Base-by-base conservation (phyloP, 1,140 invertebrate genomes). In the Zaprionus davidi region DNA sequence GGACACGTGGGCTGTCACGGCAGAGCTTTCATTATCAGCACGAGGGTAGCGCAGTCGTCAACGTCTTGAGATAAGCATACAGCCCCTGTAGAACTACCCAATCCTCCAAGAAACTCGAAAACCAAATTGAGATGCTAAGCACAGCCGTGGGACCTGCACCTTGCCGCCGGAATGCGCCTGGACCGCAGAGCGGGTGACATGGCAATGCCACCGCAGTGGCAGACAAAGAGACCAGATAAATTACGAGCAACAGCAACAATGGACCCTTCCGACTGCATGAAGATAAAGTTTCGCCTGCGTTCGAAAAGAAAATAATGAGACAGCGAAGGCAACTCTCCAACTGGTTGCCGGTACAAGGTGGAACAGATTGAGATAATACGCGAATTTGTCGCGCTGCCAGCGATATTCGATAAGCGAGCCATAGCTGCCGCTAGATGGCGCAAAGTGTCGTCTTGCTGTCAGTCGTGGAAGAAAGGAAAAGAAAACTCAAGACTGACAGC, bases 41-140 rank as follows among this genome's bases (percentile, higher is more conserved):
- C 64, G 36, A 46, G 67, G 71, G 71, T 67, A 67, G 71, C 67
- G 55, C 46, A 66, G 51, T 66, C 57, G 44, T 60, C 64, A 68
- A 68, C 26, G 64, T 60, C 49, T 56, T 56, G 13, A 64, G 59
- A 70, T 70, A 64, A 20, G 66, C 26, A 34, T 34, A 34, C 31
- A 9, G 9, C 12, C 46, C 46, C 20, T 12, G 17, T 11, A 24
- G 20, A 51, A 51, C 46, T 51, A 51, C 46, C 46, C 41, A 46
- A n/a, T 41, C 38, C 38, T 41, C 5, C 5, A 41, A 15, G 12
- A 59, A 66, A 17, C 28, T 58, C 64, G n/a, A 51, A 51, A 68
- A 66, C 65, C 80, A 82, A 87, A 87, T 88, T 87, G 81, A 87
- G 84, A 87, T 87, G 84, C 80, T 84, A 81, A 75, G 70, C 46